Base-by-base conservation (phyloP, 2,113 vertebrate species). In the Uropsilus gracilis region DNA sequence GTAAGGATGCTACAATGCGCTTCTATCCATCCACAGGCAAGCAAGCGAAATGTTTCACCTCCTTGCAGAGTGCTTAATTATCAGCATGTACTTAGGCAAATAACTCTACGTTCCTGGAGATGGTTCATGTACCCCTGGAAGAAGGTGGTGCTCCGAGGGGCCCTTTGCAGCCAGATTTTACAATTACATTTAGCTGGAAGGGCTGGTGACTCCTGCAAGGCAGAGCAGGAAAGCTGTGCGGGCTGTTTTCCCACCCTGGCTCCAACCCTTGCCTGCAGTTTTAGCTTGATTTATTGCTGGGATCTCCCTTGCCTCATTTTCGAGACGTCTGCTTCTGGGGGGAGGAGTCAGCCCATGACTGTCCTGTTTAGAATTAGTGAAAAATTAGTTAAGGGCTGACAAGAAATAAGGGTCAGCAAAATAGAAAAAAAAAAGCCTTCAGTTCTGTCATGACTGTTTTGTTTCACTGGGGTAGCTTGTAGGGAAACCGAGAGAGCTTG, bases 11-110 rank as follows among this genome's bases (percentile, higher is more conserved):
- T 89, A 69, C 95, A 95, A 88, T 97, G 91, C 48, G 90, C 69
- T 95, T 97, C 95, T 97, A 81, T 97, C 97, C 69, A 77, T 97
- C 90, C 94, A 96, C 78, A 84, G 55, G 89, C 96, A 98, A 98
- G 98, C 98, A 98, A 98, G 98, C 46, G 66, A 96, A 93, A 95
- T 94, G 64, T 96, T 95, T 64, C 37, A 37, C 46, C 30, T 26
- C 59, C 66, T 83, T 3, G 42, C 71, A 95, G 83, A 75, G 14
- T 84, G 37, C 48, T 94, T 92, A 88, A 82, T 88, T 72, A 91
- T 69, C 86, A 76, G 66, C 86, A 59, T 90, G 66, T 3, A 55
- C 73, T 93, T 85, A 90, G 80, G 59, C 75, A 96, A 89, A 95
- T 87, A 90, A 64, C 69, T 75, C 50, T 24, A 80, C n/a, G 39